Percentiles rank a stretch among this genome's conserved stretches.
phyloP scores from a whole-genome alignment of 2,797 vertebrate genomes.

The Pempheris klunzingeri region DNA sequence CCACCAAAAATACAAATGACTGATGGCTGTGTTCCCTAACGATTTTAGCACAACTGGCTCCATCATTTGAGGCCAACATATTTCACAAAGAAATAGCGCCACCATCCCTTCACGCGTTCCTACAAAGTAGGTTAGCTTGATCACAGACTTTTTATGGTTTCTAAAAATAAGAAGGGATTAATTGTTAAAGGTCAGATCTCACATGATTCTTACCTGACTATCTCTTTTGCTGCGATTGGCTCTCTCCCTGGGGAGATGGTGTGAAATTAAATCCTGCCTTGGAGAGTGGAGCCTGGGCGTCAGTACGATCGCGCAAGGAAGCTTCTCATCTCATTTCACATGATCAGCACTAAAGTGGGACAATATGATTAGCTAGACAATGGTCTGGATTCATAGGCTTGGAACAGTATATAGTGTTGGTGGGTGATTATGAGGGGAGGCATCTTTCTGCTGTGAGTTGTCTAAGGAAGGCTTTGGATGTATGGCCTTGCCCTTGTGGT shows the following conservation, averaged over 20 bases:
- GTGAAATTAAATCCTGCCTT: conserved; percentile 81
- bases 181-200: conserved; percentile 84
- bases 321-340: conserved; percentile 77
- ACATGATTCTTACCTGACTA: conserved; percentile 81
- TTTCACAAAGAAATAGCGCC: conserved; percentile 38
- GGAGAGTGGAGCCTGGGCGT: conserved; percentile 64
- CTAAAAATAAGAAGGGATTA: conserved; percentile 85
- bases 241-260: conserved; percentile 68
- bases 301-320: conserved; percentile 56
- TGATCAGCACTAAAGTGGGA: conserved; percentile 76
- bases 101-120: conserved; percentile 32
- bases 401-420: conserved; percentile 4
- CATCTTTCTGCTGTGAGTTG: not conserved
- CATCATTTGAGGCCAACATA: conserved; percentile 32
- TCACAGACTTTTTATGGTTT: conserved; percentile 62
- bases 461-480: not conserved
- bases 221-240: conserved; percentile 69
- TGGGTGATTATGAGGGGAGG: conserved; percentile 39
- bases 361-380: conserved; percentile 72
- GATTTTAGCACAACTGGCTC: conserved; percentile 5
- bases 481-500: not conserved
- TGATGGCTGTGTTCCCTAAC: not conserved
- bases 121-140: conserved; percentile 78
- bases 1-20: not conserved
- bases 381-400: conserved; percentile 43